Percentiles rank a stretch among this genome's conserved stretches.
Evolutionary conservation across 2,797 vertebrate genomes (phyloP).

Genomic region (Chelonia mydas): DNA sequence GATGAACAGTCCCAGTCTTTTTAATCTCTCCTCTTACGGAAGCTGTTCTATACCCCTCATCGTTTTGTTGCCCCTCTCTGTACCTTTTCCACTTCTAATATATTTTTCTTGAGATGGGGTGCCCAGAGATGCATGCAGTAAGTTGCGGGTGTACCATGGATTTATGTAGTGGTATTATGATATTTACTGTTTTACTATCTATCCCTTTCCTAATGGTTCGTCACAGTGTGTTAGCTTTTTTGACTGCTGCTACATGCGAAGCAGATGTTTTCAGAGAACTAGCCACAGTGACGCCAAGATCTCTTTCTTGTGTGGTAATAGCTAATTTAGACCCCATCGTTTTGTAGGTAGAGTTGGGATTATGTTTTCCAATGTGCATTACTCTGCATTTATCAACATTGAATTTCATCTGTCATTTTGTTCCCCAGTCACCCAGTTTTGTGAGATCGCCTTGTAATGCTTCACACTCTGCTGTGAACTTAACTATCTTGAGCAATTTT

Average conservation of each 20-base stretch:
- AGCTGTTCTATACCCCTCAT: background rate
- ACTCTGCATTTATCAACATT: background rate
- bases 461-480: background rate
- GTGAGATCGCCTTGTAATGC: background rate
- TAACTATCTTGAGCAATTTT: background rate
- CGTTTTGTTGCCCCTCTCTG: background rate
- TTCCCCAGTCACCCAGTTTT: background rate
- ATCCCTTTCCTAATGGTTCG: background rate
- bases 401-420: background rate
- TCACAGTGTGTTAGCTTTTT: background rate
- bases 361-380: background rate
- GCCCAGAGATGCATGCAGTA: background rate
- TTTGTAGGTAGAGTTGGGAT: background rate
- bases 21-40: background rate
- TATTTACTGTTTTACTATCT: background rate
- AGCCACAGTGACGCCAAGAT: background rate
- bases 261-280: background rate
- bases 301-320: background rate
- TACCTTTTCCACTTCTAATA: background rate
- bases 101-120: background rate
- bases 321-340: background rate
- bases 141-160: background rate
- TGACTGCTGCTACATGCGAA: background rate
- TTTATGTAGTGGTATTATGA: background rate
- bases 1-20: background rate